These are phyloP conservation scores for Anguilla japonica DNA, from an alignment of 2,113 vertebrate species.

Conservation along the genomic window DNA sequence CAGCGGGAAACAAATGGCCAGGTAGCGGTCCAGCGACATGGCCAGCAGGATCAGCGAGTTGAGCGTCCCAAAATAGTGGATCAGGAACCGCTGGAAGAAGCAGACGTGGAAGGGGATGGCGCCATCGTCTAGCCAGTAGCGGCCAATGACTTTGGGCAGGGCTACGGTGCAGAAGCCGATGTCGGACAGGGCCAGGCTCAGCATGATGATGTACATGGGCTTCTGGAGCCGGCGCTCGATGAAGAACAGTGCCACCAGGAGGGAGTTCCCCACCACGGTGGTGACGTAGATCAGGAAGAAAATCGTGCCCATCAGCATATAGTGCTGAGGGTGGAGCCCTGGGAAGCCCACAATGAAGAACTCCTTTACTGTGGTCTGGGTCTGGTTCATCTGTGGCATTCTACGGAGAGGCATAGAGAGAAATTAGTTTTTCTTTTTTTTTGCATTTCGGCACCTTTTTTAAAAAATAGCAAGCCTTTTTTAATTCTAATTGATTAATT, in stretches of 20 bases:
- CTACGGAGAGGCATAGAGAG: conserved; percentile 6
- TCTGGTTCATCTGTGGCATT: conserved; percentile 40
- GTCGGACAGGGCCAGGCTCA: conserved; percentile 55
- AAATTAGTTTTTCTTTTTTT: no score
- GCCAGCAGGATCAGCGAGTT: conserved; percentile 52
- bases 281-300: conserved; percentile 47
- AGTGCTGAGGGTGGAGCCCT: conserved; percentile 40
- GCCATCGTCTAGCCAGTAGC: conserved; percentile 50
- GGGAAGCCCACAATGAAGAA: conserved; percentile 55
- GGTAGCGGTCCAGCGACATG: conserved; percentile 52
- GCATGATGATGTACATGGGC: conserved; percentile 57
- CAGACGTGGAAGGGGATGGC: conserved; percentile 48
- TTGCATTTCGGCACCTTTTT: no score
- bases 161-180: conserved; percentile 48
- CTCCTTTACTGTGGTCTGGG: conserved; percentile 32
- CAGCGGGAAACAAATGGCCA: conserved; percentile 51
- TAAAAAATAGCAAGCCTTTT: no score
- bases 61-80: conserved; percentile 53
- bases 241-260: conserved; percentile 46
- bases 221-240: conserved; percentile 51
- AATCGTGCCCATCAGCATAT: conserved; percentile 34
- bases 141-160: conserved; percentile 52
- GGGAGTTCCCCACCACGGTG: conserved; percentile 40
- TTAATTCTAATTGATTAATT: no score
- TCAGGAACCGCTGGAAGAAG: conserved; percentile 47